These are phyloP conservation scores for Synchiropus splendidus DNA, from an alignment of 2,113 vertebrate genomes.

Conservation along the genomic window DNA sequence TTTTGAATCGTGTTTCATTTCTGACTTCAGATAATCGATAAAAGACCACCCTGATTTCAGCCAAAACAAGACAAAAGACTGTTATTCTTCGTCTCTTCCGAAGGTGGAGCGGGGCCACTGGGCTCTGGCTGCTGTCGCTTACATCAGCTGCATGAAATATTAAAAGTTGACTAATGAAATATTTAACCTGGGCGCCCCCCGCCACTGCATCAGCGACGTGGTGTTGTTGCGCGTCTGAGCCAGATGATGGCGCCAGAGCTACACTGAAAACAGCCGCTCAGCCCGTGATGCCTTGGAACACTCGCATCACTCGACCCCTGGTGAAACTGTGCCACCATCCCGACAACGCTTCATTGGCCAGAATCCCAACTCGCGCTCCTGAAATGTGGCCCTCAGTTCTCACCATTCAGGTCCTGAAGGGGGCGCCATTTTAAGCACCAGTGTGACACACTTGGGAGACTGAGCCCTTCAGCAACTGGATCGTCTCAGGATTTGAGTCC, in stretches of 20 bases:
- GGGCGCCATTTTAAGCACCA: no score
- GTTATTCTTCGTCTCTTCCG: neutral
- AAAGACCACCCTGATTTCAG: neutral
- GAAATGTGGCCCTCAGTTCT: no score
- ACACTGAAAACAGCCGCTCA: conserved; percentile 15
- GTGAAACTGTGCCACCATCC: no score
- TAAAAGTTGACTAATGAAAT: conserved; percentile 64
- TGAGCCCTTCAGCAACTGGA: no score
- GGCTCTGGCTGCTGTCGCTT: conserved; percentile 29
- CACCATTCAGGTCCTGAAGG: no score
- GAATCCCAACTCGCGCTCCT: no score
- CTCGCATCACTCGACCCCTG: no score
- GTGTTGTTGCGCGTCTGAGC: conserved; percentile 4
- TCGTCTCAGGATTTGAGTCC: no score
- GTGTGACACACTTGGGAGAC: no score
- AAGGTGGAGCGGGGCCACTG: neutral
- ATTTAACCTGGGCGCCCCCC: conserved; percentile 42
- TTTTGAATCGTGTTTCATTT: neutral
- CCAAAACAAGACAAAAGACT: neutral
- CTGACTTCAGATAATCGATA: neutral
- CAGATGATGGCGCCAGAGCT: conserved; percentile 65
- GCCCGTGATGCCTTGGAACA: no score
- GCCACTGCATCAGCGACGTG: neutral
- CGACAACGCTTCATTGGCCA: no score
- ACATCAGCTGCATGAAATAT: conserved; percentile 66